Evolutionary conservation across 2,797 vertebrate genomes (phyloP), one percentile per base, ranked within the genome.

Genomic region (Takifugu ocellatus): DNA sequence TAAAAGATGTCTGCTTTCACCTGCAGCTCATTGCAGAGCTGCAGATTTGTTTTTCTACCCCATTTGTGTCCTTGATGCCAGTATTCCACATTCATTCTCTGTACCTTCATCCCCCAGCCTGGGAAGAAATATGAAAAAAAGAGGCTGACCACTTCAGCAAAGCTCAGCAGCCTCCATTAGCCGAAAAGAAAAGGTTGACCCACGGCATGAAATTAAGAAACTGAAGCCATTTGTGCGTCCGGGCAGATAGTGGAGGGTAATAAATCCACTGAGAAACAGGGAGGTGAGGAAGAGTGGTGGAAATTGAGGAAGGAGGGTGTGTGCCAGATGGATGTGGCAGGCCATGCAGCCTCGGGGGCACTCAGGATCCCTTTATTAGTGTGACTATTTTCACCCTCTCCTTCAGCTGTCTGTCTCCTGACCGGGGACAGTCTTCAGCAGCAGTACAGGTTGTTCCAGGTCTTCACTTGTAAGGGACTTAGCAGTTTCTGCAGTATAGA

Each of bases 181-280:
- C 72, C 51, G 25, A 59, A 68, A 72, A 26, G 61, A 68, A 70
- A 62, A 60, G 62, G 56, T 65, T 75, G 78, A 84, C 86, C 79
- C n/a, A 11, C 74, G 79, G 82, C 76, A 70, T 75, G 73, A 84
- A 84, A 86, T 84, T 71, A 87, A 81, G 69, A 59, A 80, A 70
- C 67, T 50, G 51, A 75, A 73, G 73, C 68, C 72, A 74, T 77
- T 73, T 78, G 73, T 79, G 65, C 72, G 56, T 73, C 68, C 50
- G 53, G 29, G 63, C 74, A 63, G 79, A 84, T 80, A 54, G 81
- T 69, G 72, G 69, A 70, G 67, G 54, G 77, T 78, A 77, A 85
- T 86, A 87, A 88, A 85, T 86, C 78, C 74, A 66, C 49, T 42
- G 65, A 54, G 58, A 64, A 74, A 51, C 56, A 59, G 58, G 54